phyloP scores from a whole-genome alignment of 37 sponge, comb jelly and placozoan genomes.

The Mnemiopsis leidyi region DNA sequence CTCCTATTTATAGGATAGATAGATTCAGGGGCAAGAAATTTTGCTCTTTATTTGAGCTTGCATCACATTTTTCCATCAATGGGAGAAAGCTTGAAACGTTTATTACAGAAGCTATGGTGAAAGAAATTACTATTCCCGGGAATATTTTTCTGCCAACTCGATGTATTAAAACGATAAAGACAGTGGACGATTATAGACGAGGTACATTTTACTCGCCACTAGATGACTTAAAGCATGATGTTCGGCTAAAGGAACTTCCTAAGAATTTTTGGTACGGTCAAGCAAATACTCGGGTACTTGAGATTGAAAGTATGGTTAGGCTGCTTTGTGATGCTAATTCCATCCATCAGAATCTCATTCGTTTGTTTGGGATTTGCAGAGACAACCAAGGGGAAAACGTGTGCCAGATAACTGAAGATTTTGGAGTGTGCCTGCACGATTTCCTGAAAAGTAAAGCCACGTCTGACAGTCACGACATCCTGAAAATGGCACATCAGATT shows the following conservation, averaged over 20 bases:
- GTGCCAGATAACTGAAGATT: conserved; percentile 36
- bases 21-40: conserved; percentile 38
- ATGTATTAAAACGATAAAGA: conserved; percentile 10
- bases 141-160: neutral
- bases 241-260: conserved; percentile 2
- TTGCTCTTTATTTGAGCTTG: conserved; percentile 26
- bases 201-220: conserved; percentile 11
- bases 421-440: conserved; percentile 34
- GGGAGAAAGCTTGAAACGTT: conserved; percentile 9
- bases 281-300: conserved; percentile 14
- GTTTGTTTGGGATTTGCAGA: conserved; percentile 35
- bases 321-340: conserved; percentile 22
- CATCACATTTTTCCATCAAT: conserved; percentile 13
- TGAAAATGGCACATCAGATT: conserved; percentile 30
- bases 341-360: conserved; percentile 3
- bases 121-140: conserved; percentile 3
- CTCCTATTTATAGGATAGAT: conserved; percentile 20
- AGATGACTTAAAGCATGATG: conserved; percentile 1
- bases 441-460: neutral
- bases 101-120: conserved; percentile 17
- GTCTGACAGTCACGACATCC: neutral
- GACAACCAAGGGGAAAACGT: neutral
- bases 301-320: neutral
- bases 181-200: neutral
- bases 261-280: conserved; percentile 24